Base-by-base conservation (phyloP, 2,797 vertebrate species). In the Scolopax bukidnonensis region DNA sequence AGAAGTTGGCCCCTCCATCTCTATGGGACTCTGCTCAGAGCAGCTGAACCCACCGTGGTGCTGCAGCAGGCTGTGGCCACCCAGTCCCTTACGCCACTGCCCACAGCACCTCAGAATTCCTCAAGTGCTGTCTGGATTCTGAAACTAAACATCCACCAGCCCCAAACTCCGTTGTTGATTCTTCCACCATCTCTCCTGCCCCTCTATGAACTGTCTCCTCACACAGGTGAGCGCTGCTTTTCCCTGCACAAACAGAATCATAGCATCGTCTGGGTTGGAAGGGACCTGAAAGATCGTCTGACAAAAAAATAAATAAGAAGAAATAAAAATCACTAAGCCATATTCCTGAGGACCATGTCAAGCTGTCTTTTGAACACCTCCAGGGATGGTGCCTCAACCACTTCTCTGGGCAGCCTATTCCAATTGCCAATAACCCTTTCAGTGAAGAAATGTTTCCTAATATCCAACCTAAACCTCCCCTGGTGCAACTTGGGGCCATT, bases 131-230 rank as follows among this genome's bases (percentile, higher is more conserved):
- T 2, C 32, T 69, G 61, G 14, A 11, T 19, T 32, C 69, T 19
- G 33, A 38, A 19, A 6, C 19, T 0, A 19, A 51, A 45, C 50
- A 23, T 1, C 48, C 59, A 4, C 28, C 10, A 56, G 10, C 2
- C 4, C 61, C 70, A 40, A 50, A 76, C 2, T 0, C 48, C 1
- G 0, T 0, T 1, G 0, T 40, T 11, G 9, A 79, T 7, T 20
- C 56, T 47, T 64, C 64, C 51, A 8, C n/a, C 5, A 0, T 3
- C 36, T 25, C 65, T 36, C 51, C 47, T n/a, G 40, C 33, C 17
- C 1, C 28, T 10, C 10, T 6, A 5, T 2, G 14, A 21, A 5
- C 4, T 18, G 19, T 24, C 63, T 61, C 38, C 57, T 63, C 14
- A 16, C 53, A 13, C 28, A 16, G 28, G 16, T 8, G 6, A 64